Evolutionary conservation across 2,113 vertebrate genomes (phyloP), one percentile per base, ranked within the genome.

Genomic region (Hippoglossus stenolepis): DNA sequence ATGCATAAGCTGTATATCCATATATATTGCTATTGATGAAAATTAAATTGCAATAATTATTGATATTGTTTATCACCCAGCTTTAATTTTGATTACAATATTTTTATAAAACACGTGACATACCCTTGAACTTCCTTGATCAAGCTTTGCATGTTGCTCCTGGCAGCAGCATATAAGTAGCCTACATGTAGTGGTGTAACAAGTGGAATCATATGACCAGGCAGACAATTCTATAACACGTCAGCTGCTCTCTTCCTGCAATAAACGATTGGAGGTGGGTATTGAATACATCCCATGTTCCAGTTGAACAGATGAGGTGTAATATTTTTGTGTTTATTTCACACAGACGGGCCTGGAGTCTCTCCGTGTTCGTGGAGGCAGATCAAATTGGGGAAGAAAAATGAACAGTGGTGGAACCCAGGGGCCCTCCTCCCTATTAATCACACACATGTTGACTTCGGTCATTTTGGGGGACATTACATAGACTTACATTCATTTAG

Each of bases 341-440:
- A 65, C 65, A 65, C 24, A 20, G 43, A 10, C 1, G 10, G 49
- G 15, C 67, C 26, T 31, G 43, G 45, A 63, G 31, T 72, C 47
- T 69, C 53, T 56, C 35, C 54, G 38, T 45, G 23, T 43, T 38
- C 9, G 8, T 38, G 35, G 35, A 38, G 35, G 7, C 35, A 38
- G 9, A 38, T 38, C 7, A 38, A 10, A 38, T 9, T 38, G 9
- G 9, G 35, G 35, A 31, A 31, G 28, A 7, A 7, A 7, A 31
- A 31, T 5, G 28, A 31, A 31, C 5, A 6, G 6, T 31, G 28
- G 28, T 31, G 28, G 28, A 38, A 38, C 2, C 7, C 6, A 35
- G 31, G 31, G 31, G 45, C 54, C 68, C 60, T 81, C 76, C 76
- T 79, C 83, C 78, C 60, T 57, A 18, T 45, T 83, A 38, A 47